Evolutionary conservation across 53 echinoderm and acorn worm species (phyloP).

Genomic region (Echinometra lucunter): DNA sequence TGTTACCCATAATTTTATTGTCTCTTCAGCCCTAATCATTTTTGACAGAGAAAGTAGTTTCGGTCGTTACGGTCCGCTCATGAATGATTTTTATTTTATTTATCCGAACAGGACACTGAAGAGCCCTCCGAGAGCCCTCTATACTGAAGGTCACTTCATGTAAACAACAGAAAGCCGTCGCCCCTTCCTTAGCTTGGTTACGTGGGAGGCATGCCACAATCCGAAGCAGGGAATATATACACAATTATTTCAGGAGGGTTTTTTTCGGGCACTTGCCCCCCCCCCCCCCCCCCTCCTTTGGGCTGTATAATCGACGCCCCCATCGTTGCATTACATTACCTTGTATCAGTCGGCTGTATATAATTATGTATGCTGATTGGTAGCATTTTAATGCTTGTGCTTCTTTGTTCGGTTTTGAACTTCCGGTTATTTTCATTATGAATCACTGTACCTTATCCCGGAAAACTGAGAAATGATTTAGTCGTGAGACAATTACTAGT

Average conservation of each 20-base stretch:
- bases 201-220: neutral
- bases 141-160: neutral
- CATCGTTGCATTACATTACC: too few species aligned
- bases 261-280: neutral
- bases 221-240: neutral
- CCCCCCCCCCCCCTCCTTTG: neutral
- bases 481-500: too few species aligned
- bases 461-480: too few species aligned
- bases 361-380: too few species aligned
- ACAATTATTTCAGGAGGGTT: neutral
- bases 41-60: conserved; percentile 57
- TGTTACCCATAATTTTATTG: conserved; percentile 49
- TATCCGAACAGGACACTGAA: neutral
- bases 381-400: too few species aligned
- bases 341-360: too few species aligned
- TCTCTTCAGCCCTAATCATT: conserved; percentile 29
- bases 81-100: neutral
- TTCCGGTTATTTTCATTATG: too few species aligned
- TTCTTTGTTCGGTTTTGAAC: too few species aligned
- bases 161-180: neutral
- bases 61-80: conserved; percentile 5
- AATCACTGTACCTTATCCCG: neutral
- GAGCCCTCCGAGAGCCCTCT: too few species aligned
- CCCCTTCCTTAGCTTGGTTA: too few species aligned
- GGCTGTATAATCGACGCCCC: neutral